A percentile compares a stretch with the other conserved stretches of the same genome.
These are phyloP conservation scores for Drosophila multiciliata DNA, from an alignment of 2,888 invertebrate species.

Conservation along the genomic window DNA sequence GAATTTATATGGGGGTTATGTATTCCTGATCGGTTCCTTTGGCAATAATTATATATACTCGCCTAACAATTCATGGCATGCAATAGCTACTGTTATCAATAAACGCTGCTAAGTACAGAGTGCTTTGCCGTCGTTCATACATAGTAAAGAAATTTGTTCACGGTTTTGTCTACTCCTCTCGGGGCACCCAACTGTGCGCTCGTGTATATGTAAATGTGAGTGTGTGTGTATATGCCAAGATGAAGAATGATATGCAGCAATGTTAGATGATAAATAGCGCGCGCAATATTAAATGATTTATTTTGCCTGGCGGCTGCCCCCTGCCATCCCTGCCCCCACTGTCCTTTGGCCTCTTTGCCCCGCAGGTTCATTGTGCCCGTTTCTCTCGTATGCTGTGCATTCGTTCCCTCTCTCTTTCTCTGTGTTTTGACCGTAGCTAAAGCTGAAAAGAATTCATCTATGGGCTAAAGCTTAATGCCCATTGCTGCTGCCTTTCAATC, in stretches of 20 bases:
- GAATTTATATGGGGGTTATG: not conserved
- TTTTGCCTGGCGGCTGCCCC: constrained; percentile 43
- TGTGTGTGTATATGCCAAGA: constrained; percentile 48
- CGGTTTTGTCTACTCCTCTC: constrained; percentile 47
- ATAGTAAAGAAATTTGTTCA: constrained; percentile 12
- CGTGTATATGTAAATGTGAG: constrained; percentile 18
- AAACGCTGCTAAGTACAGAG: constrained; percentile 4
- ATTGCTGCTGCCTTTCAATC: constrained; percentile 42
- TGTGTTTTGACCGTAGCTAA: constrained; percentile 52
- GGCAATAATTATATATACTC: not conserved
- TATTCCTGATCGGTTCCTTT: not conserved
- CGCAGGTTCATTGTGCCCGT: constrained; percentile 69
- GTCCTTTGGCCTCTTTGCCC: constrained; percentile 19
- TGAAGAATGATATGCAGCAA: constrained; percentile 76
- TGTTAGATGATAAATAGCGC: constrained; percentile 78
- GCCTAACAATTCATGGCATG: not conserved
- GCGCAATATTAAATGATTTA: constrained; percentile 80
- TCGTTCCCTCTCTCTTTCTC: constrained; percentile 47
- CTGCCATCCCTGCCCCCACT: constrained; percentile 12
- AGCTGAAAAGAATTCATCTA: constrained; percentile 38
- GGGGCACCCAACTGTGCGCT: constrained; percentile 68
- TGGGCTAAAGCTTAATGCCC: constrained; percentile 53
- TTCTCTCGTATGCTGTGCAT: constrained; percentile 42
- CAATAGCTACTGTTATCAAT: not conserved
- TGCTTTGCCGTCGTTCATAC: not conserved